Conservation (phyloP, 2,797 vertebrate species). For the Microchirus variegatus region DNA sequence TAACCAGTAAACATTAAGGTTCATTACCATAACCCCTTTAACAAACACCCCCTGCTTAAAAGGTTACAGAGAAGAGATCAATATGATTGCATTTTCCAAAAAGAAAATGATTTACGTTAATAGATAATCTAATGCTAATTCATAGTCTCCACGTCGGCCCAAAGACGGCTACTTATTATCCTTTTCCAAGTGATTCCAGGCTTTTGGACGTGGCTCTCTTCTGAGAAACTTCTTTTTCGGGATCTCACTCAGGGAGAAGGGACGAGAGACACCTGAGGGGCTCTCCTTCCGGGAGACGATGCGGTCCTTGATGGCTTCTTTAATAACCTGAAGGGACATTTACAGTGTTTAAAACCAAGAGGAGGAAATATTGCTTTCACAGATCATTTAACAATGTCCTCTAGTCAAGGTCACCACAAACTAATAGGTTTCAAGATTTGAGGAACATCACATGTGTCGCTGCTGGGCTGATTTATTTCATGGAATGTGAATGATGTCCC, state of each 20-base stretch:
- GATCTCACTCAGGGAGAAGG: constrained; percentile 89
- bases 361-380: too few relatives aligned
- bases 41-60: constrained; percentile 30
- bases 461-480: too few relatives aligned
- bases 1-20: constrained; percentile 21
- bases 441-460: too few relatives aligned
- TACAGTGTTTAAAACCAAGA: background rate
- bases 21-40: constrained; percentile 17
- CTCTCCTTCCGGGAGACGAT: constrained; percentile 88
- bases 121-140: constrained; percentile 8
- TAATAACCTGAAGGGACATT: constrained; percentile 85
- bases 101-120: constrained; percentile 43
- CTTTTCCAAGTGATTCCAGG: constrained; percentile 55
- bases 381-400: background rate
- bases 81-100: constrained; percentile 33
- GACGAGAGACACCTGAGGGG: constrained; percentile 81
- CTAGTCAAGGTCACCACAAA: background rate
- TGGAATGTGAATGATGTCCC: too few relatives aligned
- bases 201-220: constrained; percentile 74
- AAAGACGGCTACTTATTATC: constrained; percentile 31
- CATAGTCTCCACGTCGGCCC: constrained; percentile 1
- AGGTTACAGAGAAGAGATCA: constrained; percentile 19
- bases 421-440: too few relatives aligned
- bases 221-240: constrained; percentile 89
- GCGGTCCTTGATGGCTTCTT: constrained; percentile 90